A percentile compares a stretch with the other conserved stretches of the same genome.
Conservation (phyloP, 2,888 invertebrate species). For the Entomobrya proxima region DNA sequence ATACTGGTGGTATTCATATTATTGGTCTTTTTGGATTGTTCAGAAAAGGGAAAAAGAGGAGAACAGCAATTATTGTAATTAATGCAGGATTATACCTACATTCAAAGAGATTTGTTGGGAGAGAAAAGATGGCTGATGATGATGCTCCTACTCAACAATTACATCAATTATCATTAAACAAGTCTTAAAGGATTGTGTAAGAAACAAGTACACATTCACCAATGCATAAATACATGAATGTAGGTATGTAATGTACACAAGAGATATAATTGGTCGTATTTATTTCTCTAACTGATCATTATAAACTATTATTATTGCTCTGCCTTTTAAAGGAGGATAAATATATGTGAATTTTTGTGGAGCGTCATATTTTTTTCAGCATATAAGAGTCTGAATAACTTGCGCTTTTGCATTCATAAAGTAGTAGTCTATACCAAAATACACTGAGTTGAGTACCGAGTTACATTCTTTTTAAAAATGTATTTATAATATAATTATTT, state of each 20-base stretch:
- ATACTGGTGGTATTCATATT: neutral
- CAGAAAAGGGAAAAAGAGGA: constrained; percentile 1
- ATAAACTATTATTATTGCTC: constrained; percentile 20
- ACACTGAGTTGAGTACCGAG: too few relatives aligned
- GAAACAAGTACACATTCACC: neutral
- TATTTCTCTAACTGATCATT: constrained; percentile 41
- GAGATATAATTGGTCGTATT: constrained; percentile 57
- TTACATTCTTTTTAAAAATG: neutral
- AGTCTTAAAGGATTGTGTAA: constrained; percentile 66
- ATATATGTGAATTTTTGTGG: constrained; percentile 20
- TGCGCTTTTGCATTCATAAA: neutral
- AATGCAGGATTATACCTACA: constrained; percentile 60
- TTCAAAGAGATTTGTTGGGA: constrained; percentile 56
- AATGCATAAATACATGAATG: neutral
- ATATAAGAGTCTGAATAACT: neutral
- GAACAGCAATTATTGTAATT: constrained; percentile 65
- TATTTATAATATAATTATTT: constrained; percentile 41
- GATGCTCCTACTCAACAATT: constrained; percentile 64
- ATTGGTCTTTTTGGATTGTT: constrained; percentile 18
- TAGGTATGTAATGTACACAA: neutral
- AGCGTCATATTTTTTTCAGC: constrained; percentile 10
- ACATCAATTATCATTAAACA: constrained; percentile 68
- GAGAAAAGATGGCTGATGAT: constrained; percentile 35
- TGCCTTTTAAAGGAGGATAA: neutral
- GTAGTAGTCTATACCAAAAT: neutral